phyloP scores from a whole-genome alignment of 2,113 vertebrate species.

The Actenoides lindsayi region DNA sequence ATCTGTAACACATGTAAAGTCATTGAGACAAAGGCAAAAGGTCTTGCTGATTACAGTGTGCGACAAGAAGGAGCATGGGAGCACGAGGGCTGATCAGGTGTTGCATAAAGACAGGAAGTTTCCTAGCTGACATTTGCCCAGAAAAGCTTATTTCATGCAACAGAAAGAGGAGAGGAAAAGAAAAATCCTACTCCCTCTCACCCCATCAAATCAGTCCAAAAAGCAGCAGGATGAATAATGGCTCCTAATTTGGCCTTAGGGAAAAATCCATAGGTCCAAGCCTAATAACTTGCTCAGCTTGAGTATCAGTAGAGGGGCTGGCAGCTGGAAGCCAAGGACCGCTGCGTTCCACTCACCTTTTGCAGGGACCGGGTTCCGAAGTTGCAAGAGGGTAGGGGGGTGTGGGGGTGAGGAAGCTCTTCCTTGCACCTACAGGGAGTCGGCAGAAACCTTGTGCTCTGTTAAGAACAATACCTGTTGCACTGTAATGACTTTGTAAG shows the following conservation, averaged over 20 bases:
- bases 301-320: neutral
- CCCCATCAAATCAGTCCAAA: neutral
- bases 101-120: neutral
- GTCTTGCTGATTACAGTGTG: rapidly evolving
- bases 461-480: neutral
- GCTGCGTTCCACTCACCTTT: rapidly evolving
- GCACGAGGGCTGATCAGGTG: neutral
- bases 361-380: neutral
- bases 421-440: neutral
- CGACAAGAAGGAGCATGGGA: neutral
- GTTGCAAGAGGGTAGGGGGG: too few species aligned
- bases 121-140: neutral
- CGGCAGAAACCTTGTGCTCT: neutral
- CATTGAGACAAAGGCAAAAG: neutral
- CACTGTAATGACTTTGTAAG: neutral
- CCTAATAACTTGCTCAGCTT: neutral
- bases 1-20: neutral
- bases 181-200: neutral
- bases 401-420: neutral
- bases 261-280: neutral
- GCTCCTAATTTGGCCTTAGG: neutral
- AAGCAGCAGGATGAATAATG: neutral
- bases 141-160: neutral
- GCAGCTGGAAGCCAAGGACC: neutral
- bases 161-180: neutral